phyloP scores from a whole-genome alignment of 2,113 vertebrate genomes.

The Podilymbus podiceps region DNA sequence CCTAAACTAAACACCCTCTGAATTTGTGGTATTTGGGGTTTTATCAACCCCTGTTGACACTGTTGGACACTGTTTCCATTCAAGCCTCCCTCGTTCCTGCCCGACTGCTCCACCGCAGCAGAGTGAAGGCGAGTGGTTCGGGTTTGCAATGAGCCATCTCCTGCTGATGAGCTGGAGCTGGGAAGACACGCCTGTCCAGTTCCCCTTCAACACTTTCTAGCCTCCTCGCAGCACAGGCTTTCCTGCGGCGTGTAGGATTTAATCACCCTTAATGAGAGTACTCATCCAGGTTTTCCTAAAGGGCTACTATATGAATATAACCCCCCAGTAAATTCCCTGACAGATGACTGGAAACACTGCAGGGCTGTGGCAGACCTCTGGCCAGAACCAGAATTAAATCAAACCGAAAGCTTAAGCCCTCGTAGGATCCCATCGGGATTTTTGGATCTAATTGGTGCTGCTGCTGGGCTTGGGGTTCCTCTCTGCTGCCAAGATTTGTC shows the following conservation, averaged over 20 bases:
- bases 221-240: background rate
- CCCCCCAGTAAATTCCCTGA: background rate
- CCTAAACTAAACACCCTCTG: background rate
- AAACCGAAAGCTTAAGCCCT: background rate
- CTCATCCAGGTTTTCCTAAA: conserved; percentile 3
- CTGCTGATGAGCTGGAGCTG: background rate
- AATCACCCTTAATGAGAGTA: conserved; percentile 13
- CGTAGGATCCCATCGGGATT: background rate
- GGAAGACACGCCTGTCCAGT: conserved; percentile 18
- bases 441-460: background rate
- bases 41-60: too few species aligned
- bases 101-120: background rate
- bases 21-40: conserved; percentile 22
- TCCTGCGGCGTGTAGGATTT: background rate
- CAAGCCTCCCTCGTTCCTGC: background rate
- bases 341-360: background rate
- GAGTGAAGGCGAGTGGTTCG: rapidly evolving
- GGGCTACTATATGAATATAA: background rate
- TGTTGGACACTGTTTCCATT: background rate
- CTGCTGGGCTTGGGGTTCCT: background rate
- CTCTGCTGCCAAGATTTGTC: background rate
- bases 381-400: background rate
- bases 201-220: conserved; percentile 48
- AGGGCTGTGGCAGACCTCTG: background rate
- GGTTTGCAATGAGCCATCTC: background rate